These are phyloP conservation scores for Eustalomyia histrio DNA, from an alignment of 2,888 invertebrate species.

Conservation along the genomic window DNA sequence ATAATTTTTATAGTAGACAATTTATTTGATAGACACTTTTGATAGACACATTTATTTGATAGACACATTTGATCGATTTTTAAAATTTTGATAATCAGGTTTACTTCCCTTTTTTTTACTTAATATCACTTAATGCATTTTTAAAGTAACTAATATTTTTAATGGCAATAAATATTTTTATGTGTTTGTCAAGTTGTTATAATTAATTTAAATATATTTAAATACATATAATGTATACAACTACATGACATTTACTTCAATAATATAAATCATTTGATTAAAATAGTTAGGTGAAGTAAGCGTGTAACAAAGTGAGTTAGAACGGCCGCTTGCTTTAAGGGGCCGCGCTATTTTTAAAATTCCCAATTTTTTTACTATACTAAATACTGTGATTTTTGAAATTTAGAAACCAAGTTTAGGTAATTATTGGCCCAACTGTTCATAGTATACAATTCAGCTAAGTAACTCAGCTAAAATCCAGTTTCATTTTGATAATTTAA, in stretches of 20 bases:
- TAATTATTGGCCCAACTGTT: too few species aligned
- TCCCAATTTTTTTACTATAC: too few species aligned
- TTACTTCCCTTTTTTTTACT: conserved; percentile 1
- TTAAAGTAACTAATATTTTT: conserved; percentile 1
- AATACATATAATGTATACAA: conserved; percentile 3
- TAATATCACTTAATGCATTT: background rate
- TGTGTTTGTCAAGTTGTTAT: background rate
- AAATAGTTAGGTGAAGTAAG: background rate
- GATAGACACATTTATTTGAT: too few species aligned
- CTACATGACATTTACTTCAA: conserved; percentile 14
- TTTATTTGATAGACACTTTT: too few species aligned
- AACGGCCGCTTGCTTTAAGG: background rate
- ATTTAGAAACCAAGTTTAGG: too few species aligned
- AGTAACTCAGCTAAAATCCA: too few species aligned
- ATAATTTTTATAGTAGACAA: too few species aligned
- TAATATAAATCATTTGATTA: conserved; percentile 6
- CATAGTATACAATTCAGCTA: too few species aligned
- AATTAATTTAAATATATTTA: conserved; percentile 19
- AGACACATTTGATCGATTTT: too few species aligned
- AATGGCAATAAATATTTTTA: background rate
- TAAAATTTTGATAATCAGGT: background rate
- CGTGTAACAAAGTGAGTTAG: background rate
- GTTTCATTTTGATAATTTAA: too few species aligned
- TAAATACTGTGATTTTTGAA: too few species aligned
- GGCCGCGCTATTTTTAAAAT: background rate